Percentiles rank a stretch among this genome's conserved stretches.
These are phyloP conservation scores for Atlantisia rogersi DNA, from an alignment of 2,113 vertebrate species.

Conservation along the genomic window DNA sequence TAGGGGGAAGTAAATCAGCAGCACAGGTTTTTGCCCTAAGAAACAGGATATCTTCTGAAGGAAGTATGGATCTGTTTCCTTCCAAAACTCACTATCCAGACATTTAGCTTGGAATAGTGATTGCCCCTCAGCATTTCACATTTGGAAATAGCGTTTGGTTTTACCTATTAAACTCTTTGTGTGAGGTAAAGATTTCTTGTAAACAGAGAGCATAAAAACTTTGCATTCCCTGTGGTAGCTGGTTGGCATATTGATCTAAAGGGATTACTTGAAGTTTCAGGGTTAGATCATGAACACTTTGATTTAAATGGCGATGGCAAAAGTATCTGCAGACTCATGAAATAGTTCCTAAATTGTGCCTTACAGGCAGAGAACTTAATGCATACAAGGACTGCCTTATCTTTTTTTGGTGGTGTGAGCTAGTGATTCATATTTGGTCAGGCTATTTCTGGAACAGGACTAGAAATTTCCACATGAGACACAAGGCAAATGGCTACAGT, in stretches of 20 bases:
- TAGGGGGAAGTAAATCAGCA: not conserved
- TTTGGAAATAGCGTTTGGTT: not conserved
- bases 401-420: not conserved
- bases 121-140: not conserved
- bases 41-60: not conserved
- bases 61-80: not conserved
- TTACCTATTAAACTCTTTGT: not conserved
- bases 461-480: not conserved
- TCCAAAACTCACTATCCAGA: not conserved
- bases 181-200: not conserved
- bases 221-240: not conserved
- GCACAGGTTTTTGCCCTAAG: not conserved
- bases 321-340: not conserved
- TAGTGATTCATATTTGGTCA: not conserved
- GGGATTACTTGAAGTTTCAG: not conserved
- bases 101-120: not conserved
- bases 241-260: not conserved
- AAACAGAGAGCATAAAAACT: not conserved
- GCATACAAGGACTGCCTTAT: not conserved
- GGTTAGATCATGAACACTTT: not conserved
- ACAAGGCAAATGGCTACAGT: not conserved
- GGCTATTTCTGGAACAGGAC: not conserved
- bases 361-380: not conserved
- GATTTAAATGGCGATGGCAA: not conserved
- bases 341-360: not conserved